Percentiles rank a stretch among this genome's conserved stretches.
Conservation (phyloP, 2,797 vertebrate species). For the Cossypha niveicapilla region DNA sequence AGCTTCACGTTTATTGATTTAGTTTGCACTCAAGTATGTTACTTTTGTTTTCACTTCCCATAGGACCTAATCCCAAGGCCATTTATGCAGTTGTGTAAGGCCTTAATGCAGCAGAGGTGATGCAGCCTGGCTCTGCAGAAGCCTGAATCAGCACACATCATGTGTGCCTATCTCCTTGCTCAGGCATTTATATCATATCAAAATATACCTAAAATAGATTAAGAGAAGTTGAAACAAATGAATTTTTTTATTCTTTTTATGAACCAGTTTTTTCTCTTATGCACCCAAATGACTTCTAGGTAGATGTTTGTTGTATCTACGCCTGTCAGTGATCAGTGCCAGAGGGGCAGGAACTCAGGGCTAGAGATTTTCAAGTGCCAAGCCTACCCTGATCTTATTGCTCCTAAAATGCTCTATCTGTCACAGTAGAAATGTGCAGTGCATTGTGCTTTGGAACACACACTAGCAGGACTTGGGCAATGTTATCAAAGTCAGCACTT, state of each 20-base stretch:
- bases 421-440: rapidly evolving
- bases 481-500: background rate
- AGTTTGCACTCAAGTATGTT: slow-evolving; percentile 7
- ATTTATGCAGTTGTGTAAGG: slow-evolving; percentile 10
- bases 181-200: background rate
- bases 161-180: background rate
- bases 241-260: background rate
- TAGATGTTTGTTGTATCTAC: background rate
- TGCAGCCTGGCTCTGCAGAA: background rate
- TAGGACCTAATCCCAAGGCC: slow-evolving; percentile 43
- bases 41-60: slow-evolving; percentile 62
- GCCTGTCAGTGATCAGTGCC: background rate
- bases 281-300: background rate
- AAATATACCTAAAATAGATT: background rate
- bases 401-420: background rate
- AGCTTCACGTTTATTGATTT: slow-evolving; percentile 37
- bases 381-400: background rate
- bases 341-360: background rate
- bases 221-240: background rate
- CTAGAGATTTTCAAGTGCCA: background rate
- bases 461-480: background rate
- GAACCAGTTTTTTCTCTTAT: background rate
- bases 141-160: background rate
- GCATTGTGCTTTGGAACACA: background rate
- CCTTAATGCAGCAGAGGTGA: slow-evolving; percentile 48